Percentiles rank a stretch among this genome's conserved stretches.
phyloP scores from a whole-genome alignment of 1,140 invertebrate species.

The Pseudachorutes palmiensis region DNA sequence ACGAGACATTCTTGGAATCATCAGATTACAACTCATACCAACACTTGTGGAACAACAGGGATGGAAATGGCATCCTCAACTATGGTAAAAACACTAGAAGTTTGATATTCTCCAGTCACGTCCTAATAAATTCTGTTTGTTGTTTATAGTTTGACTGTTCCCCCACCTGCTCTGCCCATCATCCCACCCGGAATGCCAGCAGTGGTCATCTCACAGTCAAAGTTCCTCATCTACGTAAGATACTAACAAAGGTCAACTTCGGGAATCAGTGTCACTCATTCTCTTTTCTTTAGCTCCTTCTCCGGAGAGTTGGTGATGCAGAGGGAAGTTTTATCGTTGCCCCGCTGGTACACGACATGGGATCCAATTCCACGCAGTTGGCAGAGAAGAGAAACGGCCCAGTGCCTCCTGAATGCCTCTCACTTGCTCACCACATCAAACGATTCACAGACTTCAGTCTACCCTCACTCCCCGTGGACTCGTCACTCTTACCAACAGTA shows the following conservation, averaged over 20 bases:
- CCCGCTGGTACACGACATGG: conserved; percentile 80
- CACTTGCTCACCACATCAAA: conserved; percentile 55
- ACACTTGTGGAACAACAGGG: conserved; percentile 55
- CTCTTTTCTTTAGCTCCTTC: conserved; percentile 20
- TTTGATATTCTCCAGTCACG: no score
- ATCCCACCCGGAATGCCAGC: conserved; percentile 71
- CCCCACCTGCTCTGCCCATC: conserved; percentile 72
- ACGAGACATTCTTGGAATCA: conserved; percentile 84
- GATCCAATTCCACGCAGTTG: conserved; percentile 71
- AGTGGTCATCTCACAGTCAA: conserved; percentile 69
- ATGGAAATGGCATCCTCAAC: conserved; percentile 76
- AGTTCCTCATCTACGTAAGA: conserved; percentile 83
- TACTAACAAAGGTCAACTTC: conserved; percentile 5
- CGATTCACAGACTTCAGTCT: conserved; percentile 60
- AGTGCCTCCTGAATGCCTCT: conserved; percentile 45
- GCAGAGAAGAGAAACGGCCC: conserved; percentile 65
- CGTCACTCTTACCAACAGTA: conserved; percentile 78
- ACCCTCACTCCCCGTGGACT: conserved; percentile 55
- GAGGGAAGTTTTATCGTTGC: conserved; percentile 57
- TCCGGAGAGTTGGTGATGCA: conserved; percentile 30
- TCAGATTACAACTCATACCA: conserved; percentile 68
- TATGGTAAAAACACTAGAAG: no score
- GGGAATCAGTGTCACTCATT: conserved; percentile 18
- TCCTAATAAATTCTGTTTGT: no score
- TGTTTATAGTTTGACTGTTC: conserved; percentile 76